Percentiles rank a stretch among this genome's conserved stretches.
Evolutionary conservation across 2,113 vertebrate species (phyloP).

Genomic region (Microcebus murinus): DNA sequence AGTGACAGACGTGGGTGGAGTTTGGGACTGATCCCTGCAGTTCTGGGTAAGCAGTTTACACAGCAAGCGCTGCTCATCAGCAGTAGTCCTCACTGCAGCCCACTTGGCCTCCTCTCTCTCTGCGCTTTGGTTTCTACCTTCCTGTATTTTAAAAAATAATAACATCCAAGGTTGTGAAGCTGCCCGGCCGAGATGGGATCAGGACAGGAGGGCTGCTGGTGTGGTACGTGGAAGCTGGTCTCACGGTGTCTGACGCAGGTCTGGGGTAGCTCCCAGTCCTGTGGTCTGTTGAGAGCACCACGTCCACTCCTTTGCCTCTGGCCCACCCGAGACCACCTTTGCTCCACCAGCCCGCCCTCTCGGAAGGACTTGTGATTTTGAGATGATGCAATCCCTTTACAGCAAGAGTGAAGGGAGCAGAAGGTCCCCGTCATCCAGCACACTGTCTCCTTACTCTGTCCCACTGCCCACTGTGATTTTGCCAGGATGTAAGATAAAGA

Average conservation of each 20-base stretch:
- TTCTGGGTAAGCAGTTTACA: not conserved
- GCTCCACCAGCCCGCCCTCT: too few relatives aligned
- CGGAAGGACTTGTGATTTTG: not conserved
- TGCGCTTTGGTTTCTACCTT: not conserved
- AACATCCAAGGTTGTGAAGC: too few relatives aligned
- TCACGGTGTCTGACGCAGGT: fast-evolving
- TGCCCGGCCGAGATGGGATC: not conserved
- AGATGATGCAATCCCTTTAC: not conserved
- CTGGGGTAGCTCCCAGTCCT: not conserved
- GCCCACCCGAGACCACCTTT: too few relatives aligned
- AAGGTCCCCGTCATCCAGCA: fast-evolving
- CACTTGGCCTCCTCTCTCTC: not conserved
- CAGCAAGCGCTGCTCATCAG: fast-evolving
- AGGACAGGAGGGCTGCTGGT: not conserved
- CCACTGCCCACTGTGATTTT: not conserved
- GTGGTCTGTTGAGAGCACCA: not conserved
- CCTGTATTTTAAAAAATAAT: not conserved
- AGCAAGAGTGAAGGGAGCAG: not conserved
- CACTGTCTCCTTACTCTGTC: fast-evolving
- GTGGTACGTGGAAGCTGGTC: not conserved
- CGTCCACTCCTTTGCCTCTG: fast-evolving
- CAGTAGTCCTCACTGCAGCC: not conserved
- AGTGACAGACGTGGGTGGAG: fast-evolving
- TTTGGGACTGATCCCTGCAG: fast-evolving
- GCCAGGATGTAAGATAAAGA: not conserved